Percentiles rank a stretch among this genome's conserved stretches.
Conservation (phyloP, 1,140 invertebrate genomes). For the Ceratosolen solmsi region DNA sequence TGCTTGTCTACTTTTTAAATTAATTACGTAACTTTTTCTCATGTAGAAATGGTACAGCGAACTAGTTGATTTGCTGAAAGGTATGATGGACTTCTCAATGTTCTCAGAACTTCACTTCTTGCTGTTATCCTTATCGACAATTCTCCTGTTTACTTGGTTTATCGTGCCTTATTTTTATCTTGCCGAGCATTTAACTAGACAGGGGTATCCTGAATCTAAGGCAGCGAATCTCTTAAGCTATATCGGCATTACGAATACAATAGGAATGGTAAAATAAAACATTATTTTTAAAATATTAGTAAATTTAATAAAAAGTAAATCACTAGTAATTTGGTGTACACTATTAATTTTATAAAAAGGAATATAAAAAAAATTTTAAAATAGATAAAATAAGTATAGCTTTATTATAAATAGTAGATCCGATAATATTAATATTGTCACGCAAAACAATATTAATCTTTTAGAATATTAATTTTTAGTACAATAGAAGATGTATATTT, state of each 20-base stretch:
- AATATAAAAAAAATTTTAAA: too few species aligned
- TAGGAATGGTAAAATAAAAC: conserved; percentile 87
- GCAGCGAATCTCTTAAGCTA: conserved; percentile 89
- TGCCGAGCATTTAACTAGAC: conserved; percentile 80
- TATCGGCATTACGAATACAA: conserved; percentile 95
- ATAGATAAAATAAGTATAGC: too few species aligned
- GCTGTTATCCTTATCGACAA: conserved; percentile 86
- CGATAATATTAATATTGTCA: too few species aligned
- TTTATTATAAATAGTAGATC: too few species aligned
- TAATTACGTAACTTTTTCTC: not conserved
- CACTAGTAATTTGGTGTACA: too few species aligned
- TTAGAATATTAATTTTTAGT: too few species aligned
- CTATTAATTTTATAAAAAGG: too few species aligned
- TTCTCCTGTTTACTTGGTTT: conserved; percentile 91
- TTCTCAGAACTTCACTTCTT: conserved; percentile 87
- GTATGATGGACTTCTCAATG: conserved; percentile 86
- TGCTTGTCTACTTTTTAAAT: too few species aligned
- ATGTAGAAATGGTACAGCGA: conserved; percentile 84
- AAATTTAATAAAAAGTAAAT: too few species aligned
- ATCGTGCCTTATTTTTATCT: conserved; percentile 93
- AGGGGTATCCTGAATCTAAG: conserved; percentile 80
- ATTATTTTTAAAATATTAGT: too few species aligned
- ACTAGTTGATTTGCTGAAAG: conserved; percentile 80
- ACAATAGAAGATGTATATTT: too few species aligned
- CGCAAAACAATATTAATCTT: too few species aligned